phyloP scores from a whole-genome alignment of 2,888 invertebrate species.

The Scaeva pyrastri region DNA sequence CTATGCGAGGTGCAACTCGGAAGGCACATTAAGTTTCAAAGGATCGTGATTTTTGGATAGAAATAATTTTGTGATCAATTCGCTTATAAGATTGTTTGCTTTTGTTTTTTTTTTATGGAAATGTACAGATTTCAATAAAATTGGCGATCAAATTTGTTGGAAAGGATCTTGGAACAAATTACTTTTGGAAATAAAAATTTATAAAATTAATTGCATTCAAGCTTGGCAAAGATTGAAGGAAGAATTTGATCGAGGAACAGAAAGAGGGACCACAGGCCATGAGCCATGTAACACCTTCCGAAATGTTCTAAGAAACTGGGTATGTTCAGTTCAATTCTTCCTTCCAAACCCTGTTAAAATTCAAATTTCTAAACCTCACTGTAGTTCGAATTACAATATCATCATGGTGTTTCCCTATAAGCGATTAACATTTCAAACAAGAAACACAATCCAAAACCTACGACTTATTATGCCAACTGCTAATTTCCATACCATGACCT shows the following conservation, averaged over 20 bases:
- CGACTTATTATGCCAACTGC: constrained; percentile 38
- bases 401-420: not conserved
- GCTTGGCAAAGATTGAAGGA: too few species aligned
- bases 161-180: too few species aligned
- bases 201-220: too few species aligned
- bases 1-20: constrained; percentile 49
- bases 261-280: too few species aligned
- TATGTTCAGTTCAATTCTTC: too few species aligned
- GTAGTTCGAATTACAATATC: not conserved
- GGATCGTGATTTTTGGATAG: constrained; percentile 59
- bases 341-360: too few species aligned
- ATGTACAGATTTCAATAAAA: not conserved
- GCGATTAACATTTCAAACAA: constrained; percentile 28
- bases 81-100: constrained; percentile 44
- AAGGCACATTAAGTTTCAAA: constrained; percentile 17
- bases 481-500: constrained; percentile 69
- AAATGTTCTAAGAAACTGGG: not conserved
- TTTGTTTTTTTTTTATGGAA: constrained; percentile 12
- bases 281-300: not conserved
- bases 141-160: too few species aligned
- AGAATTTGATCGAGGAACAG: too few species aligned
- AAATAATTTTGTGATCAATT: constrained; percentile 30
- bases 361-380: too few species aligned
- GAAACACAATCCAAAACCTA: constrained; percentile 4
- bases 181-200: too few species aligned